phyloP scores from a whole-genome alignment of 1,140 invertebrate species.

The Zophobas morio region DNA sequence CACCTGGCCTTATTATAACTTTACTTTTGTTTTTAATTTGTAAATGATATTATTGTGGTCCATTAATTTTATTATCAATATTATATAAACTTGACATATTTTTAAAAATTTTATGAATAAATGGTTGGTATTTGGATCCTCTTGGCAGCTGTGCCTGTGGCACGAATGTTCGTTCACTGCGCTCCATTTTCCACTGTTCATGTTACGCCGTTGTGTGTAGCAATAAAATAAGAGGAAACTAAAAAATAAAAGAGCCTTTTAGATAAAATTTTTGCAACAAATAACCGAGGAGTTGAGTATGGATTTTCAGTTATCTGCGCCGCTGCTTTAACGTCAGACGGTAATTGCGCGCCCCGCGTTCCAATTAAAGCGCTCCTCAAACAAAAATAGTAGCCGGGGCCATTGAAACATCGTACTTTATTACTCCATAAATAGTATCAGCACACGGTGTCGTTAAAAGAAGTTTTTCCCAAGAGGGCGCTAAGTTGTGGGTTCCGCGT shows the following conservation, averaged over 20 bases:
- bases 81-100: too few relatives aligned
- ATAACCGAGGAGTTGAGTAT: slow-evolving; percentile 17
- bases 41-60: too few relatives aligned
- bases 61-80: too few relatives aligned
- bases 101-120: too few relatives aligned
- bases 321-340: slow-evolving; percentile 8
- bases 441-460: slow-evolving; percentile 53
- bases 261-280: slow-evolving; percentile 2
- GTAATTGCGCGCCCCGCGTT: slow-evolving; percentile 36
- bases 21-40: too few relatives aligned
- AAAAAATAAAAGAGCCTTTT: not conserved
- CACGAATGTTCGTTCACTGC: too few relatives aligned
- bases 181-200: too few relatives aligned
- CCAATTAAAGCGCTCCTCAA: slow-evolving; percentile 48
- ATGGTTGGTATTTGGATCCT: too few relatives aligned
- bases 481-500: slow-evolving; percentile 49
- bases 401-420: slow-evolving; percentile 55
- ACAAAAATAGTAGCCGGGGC: slow-evolving; percentile 44
- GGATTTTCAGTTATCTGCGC: slow-evolving; percentile 39
- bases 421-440: slow-evolving; percentile 56
- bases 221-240: not conserved
- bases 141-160: too few relatives aligned
- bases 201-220: not conserved
- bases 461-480: slow-evolving; percentile 53
- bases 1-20: too few relatives aligned